Percentiles rank a stretch among this genome's conserved stretches.
phyloP scores from a whole-genome alignment of 2,113 vertebrate genomes.

The Ameiurus melas region DNA sequence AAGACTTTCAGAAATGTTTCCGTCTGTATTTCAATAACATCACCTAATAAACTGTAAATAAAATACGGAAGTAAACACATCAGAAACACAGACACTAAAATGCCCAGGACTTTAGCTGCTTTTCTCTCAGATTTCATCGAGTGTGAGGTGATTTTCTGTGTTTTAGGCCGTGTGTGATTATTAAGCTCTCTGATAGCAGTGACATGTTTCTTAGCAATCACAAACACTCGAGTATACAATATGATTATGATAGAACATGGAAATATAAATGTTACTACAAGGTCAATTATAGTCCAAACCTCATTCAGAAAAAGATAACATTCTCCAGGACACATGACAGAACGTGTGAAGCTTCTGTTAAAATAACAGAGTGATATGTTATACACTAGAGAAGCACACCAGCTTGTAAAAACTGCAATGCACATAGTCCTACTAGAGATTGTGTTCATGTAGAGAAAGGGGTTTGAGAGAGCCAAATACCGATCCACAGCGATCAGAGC shows the following conservation, averaged over 20 bases:
- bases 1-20: too few species aligned
- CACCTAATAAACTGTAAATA: too few species aligned
- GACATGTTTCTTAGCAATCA: constrained; percentile 13
- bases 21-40: too few species aligned
- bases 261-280: neutral
- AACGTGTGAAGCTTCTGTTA: constrained; percentile 42
- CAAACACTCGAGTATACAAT: neutral
- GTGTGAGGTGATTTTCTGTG: too few species aligned
- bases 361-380: constrained; percentile 30
- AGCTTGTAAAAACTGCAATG: too few species aligned
- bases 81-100: too few species aligned
- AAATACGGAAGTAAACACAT: too few species aligned
- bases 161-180: too few species aligned
- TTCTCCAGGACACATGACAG: constrained; percentile 4
- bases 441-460: constrained; percentile 37
- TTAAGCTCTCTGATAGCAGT: constrained; percentile 13
- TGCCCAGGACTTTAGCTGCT: too few species aligned
- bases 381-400: constrained; percentile 32
- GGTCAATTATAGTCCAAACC: neutral
- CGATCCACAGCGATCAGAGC: constrained; percentile 45
- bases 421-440: neutral
- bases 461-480: constrained; percentile 38
- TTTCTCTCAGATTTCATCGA: too few species aligned
- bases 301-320: constrained; percentile 19
- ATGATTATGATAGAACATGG: neutral